phyloP scores from a whole-genome alignment of 1,140 invertebrate species.

The Diorhabda sublineata region DNA sequence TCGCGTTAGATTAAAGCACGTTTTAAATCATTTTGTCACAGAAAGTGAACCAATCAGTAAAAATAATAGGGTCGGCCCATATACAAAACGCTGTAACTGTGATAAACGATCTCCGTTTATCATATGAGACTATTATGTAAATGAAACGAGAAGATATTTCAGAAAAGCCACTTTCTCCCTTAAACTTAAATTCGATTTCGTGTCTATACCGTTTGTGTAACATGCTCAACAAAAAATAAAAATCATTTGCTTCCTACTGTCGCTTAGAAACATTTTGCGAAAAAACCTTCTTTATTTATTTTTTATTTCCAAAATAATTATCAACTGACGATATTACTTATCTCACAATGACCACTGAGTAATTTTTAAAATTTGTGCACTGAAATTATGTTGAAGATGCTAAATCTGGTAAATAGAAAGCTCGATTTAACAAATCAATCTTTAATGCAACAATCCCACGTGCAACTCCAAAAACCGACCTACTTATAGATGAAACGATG shows the following conservation, averaged over 20 bases:
- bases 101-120: slow-evolving; percentile 19
- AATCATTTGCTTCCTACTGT: neutral
- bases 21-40: slow-evolving; percentile 24
- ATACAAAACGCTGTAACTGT: slow-evolving; percentile 14
- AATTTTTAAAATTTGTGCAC: too few relatives aligned
- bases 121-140: slow-evolving; percentile 20
- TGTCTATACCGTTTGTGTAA: neutral
- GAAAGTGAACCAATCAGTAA: slow-evolving; percentile 25
- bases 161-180: slow-evolving; percentile 18
- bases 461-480: too few relatives aligned
- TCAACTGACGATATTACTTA: too few relatives aligned
- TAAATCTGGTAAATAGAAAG: too few relatives aligned
- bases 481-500: too few relatives aligned
- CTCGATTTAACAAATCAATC: too few relatives aligned
- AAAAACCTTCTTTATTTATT: too few relatives aligned
- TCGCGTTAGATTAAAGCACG: slow-evolving; percentile 11
- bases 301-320: too few relatives aligned
- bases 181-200: neutral
- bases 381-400: too few relatives aligned
- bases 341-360: too few relatives aligned
- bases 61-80: slow-evolving; percentile 23
- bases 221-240: neutral
- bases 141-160: slow-evolving; percentile 15
- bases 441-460: too few relatives aligned
- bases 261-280: too few relatives aligned